Evolutionary conservation across 2,113 vertebrate species (phyloP), one percentile per base, ranked within the genome.

Genomic region (Bos indicus): DNA sequence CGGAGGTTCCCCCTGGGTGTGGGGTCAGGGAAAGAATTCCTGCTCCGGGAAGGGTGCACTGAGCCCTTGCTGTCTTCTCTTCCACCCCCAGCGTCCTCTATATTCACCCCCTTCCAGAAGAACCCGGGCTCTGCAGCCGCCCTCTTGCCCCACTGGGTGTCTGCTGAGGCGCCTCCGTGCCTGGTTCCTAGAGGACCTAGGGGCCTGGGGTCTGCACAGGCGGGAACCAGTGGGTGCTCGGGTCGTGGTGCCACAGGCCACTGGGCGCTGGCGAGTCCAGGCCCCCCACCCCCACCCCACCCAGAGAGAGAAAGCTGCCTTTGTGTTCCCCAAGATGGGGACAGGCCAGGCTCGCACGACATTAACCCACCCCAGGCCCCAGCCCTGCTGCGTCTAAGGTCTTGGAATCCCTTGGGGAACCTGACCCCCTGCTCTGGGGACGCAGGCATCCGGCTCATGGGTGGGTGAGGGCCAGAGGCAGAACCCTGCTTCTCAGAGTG

Each of bases 281-380:
- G 81, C 92, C 95, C 92, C 93, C 92, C 83, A 7, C 77, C 23
- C 90, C 52, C 64, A 28, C 88, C 95, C 86, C 82, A 59, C 96
- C 82, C 82, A 59, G 95, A 92, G 78, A 98, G 86, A 98, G 98
- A 98, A 98, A 98, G 98, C 96, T 97, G 96, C 90, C 98, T 98
- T 98, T 98, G 98, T 98, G 97, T 91, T 97, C 80, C 93, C 92
- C 95, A 87, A 97, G 97, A 94, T 4, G 86, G 98, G 96, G 98
- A 98, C 97, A 92, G 97, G 87, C 97, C 98, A 96, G 98, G 94
- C 98, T 98, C 98, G 84, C 97, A 98, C 97, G 89, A 97, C 97
- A 97, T 98, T 95, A 97, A 97, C 96, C 97, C 97, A 93, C 97
- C 98, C 97, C 81, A 62, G 83, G 96, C 97, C 93, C 93, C 57